These are phyloP conservation scores for Xanthorhoe spadicearia DNA, from an alignment of 2,888 invertebrate species.

Conservation along the genomic window DNA sequence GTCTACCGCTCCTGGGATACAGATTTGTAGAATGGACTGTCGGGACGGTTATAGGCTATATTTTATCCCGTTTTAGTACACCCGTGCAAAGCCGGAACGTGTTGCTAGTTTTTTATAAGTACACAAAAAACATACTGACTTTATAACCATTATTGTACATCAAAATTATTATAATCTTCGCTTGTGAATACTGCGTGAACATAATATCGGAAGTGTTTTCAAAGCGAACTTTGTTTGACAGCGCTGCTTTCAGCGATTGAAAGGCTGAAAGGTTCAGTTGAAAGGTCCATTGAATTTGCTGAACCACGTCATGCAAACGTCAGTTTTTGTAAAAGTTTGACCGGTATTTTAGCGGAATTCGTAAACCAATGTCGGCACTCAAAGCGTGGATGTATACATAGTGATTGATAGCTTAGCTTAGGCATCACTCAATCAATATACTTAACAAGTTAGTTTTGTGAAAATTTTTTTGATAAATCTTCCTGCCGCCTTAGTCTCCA, in stretches of 20 bases:
- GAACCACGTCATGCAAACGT: constrained; percentile 19
- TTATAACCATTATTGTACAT: background rate
- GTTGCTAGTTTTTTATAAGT: no score
- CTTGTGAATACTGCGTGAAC: background rate
- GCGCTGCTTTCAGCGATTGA: constrained; percentile 13
- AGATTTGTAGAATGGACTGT: no score
- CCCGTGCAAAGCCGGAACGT: no score
- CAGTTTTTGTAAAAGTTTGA: constrained; percentile 17
- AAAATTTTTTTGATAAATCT: background rate
- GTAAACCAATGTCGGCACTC: constrained; percentile 18
- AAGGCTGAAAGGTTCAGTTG: constrained; percentile 17
- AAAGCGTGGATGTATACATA: constrained; percentile 6
- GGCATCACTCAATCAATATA: background rate
- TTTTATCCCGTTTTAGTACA: no score
- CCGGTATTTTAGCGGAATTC: background rate
- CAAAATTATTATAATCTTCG: background rate
- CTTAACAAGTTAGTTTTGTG: background rate
- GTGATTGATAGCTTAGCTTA: background rate
- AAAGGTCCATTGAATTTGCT: constrained; percentile 23
- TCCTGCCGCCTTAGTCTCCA: no score
- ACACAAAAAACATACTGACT: no score
- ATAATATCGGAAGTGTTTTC: constrained; percentile 13
- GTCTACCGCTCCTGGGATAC: no score
- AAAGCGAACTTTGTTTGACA: constrained; percentile 14
- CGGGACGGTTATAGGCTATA: no score